These are phyloP conservation scores for Euclidia mi DNA, from an alignment of 2,888 invertebrate species.

Conservation along the genomic window DNA sequence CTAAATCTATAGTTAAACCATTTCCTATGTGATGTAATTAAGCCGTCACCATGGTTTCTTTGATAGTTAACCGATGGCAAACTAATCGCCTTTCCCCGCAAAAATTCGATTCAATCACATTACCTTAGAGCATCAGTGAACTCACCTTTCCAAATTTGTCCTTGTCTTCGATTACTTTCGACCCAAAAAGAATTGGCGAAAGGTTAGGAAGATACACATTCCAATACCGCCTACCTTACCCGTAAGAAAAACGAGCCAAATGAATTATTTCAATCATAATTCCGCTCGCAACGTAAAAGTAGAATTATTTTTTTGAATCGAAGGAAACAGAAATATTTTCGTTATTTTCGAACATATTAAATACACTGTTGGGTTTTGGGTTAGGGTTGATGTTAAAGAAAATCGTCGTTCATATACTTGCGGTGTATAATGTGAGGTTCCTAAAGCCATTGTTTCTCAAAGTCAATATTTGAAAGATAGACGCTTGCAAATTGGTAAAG, in stretches of 20 bases:
- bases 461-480: too few relatives aligned
- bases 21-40: too few relatives aligned
- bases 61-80: slow-evolving; percentile 7
- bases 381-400: background rate
- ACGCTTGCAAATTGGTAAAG: too few relatives aligned
- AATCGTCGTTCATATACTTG: background rate
- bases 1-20: too few relatives aligned
- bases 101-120: slow-evolving; percentile 44
- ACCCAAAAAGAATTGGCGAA: slow-evolving; percentile 36
- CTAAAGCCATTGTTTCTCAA: too few relatives aligned
- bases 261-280: slow-evolving; percentile 44
- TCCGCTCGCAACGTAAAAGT: slow-evolving; percentile 22
- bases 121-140: slow-evolving; percentile 16
- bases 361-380: too few relatives aligned
- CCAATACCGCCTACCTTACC: slow-evolving; percentile 3
- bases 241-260: slow-evolving; percentile 19
- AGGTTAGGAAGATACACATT: slow-evolving; percentile 24
- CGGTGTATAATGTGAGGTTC: too few relatives aligned
- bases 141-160: slow-evolving; percentile 28
- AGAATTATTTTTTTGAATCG: slow-evolving; percentile 33
- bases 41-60: background rate
- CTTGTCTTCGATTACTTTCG: slow-evolving; percentile 26
- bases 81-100: slow-evolving; percentile 19
- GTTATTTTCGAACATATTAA: slow-evolving; percentile 12
- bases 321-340: slow-evolving; percentile 25